phyloP scores from a whole-genome alignment of 2,888 invertebrate species.

The Diloba caeruleocephala region DNA sequence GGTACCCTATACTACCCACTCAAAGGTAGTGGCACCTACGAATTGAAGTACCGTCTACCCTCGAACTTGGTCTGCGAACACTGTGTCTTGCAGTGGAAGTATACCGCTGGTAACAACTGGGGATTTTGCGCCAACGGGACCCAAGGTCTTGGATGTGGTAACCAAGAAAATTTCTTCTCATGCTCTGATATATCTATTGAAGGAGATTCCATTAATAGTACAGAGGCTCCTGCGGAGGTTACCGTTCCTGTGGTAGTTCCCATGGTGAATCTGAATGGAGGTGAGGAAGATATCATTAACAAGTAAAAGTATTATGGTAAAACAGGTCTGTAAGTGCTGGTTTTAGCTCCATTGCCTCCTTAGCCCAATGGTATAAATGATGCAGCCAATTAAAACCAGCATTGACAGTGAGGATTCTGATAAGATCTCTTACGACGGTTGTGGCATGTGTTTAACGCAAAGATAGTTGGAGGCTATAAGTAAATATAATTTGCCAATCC shows the following conservation, averaged over 20 bases:
- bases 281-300: slow-evolving; percentile 29
- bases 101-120: slow-evolving; percentile 95
- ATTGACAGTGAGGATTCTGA: neutral
- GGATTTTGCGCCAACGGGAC: slow-evolving; percentile 91
- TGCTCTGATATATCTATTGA: slow-evolving; percentile 94
- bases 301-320: slow-evolving; percentile 8
- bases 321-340: slow-evolving; percentile 3
- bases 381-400: neutral
- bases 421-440: slow-evolving; percentile 17
- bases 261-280: slow-evolving; percentile 20
- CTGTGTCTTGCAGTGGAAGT: slow-evolving; percentile 96
- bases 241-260: slow-evolving; percentile 21
- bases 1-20: slow-evolving; percentile 91
- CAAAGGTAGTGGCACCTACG: slow-evolving; percentile 91
- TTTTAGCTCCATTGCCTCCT: neutral
- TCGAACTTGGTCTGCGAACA: slow-evolving; percentile 91
- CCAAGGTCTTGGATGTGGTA: slow-evolving; percentile 94
- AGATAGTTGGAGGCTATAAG: slow-evolving; percentile 16
- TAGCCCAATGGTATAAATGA: neutral
- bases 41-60: slow-evolving; percentile 90
- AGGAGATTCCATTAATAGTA: slow-evolving; percentile 56
- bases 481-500: neutral
- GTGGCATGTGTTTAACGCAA: slow-evolving; percentile 10
- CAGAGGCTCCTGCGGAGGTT: slow-evolving; percentile 4
- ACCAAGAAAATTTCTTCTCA: slow-evolving; percentile 95